Evolutionary conservation across 2,113 vertebrate genomes (phyloP), one percentile per base, ranked within the genome.

Genomic region (Chaetodon auriga): DNA sequence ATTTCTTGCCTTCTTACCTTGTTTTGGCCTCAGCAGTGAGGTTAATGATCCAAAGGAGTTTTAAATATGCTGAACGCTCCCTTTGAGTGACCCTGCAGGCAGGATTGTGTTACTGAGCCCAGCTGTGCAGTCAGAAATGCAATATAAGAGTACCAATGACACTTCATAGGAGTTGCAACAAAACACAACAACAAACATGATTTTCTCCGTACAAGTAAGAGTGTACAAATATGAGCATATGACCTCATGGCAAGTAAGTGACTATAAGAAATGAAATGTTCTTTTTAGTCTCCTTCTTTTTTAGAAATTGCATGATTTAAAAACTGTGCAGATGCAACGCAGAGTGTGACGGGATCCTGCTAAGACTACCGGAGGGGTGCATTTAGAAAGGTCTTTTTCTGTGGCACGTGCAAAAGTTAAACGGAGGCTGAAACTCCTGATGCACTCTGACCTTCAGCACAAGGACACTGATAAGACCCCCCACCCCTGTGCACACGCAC

Each of bases 391-490:
- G 2, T 57, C 3, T 41, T 35, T 55, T 19, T 64, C 1, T 35
- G 45, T 30, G 61, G 65, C 77, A 66, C 14, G 23, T 73, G 80
- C 62, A 77, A 12, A 66, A 68, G 63, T 74, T 65, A 79, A 82
- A 77, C 43, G 10, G 5, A 43, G 60, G 75, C 41, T 46, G 21
- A 75, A 78, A 41, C 58, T 61, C n/a, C 57, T 64, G 51, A 88
- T 79, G 81, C 82, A 45, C 80, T 45, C 9, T 46, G 53, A 83
- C 70, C 84, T 87, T 79, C 73, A 49, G 64, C 45, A 23, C 62
- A 85, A 90, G 78, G 82, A 81, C 87, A 75, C 80, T 82, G 92
- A 92, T 90, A 90, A 89, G 66, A 78, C 68, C 45, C 16, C 43
- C 57, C 35, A n/a, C 10, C 61, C 25, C 7, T 63, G 18, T 45